Conservation (phyloP, 2,797 vertebrate species). For the Cheirogaleus major region DNA sequence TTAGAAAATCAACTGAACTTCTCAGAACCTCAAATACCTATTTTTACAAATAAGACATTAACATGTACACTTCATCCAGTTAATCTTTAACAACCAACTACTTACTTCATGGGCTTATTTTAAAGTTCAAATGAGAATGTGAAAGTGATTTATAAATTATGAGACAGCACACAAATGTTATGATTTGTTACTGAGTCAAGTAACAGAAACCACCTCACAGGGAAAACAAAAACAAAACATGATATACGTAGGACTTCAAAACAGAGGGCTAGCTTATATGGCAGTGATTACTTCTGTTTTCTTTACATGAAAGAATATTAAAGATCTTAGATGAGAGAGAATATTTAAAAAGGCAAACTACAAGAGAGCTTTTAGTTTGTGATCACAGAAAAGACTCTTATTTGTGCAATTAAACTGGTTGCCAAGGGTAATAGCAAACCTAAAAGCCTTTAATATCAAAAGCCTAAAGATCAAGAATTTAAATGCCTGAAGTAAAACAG, state of each 20-base stretch:
- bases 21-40: not conserved
- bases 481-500: not conserved
- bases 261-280: not conserved
- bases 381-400: conserved; percentile 48
- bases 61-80: not conserved
- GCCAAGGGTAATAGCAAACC: conserved; percentile 39
- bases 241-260: not conserved
- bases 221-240: not conserved
- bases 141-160: not conserved
- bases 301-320: conserved; percentile 42
- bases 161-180: not conserved
- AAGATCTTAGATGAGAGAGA: conserved; percentile 6
- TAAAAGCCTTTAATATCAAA: conserved; percentile 47
- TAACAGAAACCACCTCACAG: not conserved
- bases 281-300: not conserved
- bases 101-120: not conserved
- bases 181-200: conserved; percentile 3
- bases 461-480: conserved; percentile 42
- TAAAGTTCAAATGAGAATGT: not conserved
- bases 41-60: not conserved
- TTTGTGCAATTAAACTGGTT: conserved; percentile 39
- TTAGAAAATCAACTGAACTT: conserved; percentile 13
- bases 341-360: conserved; percentile 61
- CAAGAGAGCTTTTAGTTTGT: conserved; percentile 48
- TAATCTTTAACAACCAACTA: not conserved